Percentiles rank a stretch among this genome's conserved stretches.
Conservation (phyloP, 1,140 invertebrate genomes). For the Drosophila ercepeae region DNA sequence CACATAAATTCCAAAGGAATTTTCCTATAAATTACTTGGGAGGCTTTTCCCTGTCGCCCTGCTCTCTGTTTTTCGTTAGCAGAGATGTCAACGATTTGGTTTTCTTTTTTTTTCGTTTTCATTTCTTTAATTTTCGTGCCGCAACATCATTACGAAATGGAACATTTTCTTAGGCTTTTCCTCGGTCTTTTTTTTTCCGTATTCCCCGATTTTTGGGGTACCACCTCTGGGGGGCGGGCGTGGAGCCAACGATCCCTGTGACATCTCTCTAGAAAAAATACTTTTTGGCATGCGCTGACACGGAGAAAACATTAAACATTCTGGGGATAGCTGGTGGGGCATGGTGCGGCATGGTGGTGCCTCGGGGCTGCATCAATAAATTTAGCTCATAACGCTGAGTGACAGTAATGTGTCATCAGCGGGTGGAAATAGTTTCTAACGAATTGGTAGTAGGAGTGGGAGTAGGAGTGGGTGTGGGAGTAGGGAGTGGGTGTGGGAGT, state of each 20-base stretch:
- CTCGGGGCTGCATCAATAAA: conserved; percentile 66
- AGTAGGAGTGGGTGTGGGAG: not conserved
- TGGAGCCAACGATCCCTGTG: conserved; percentile 47
- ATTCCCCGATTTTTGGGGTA: conserved; percentile 3
- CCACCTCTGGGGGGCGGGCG: conserved; percentile 8
- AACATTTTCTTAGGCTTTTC: conserved; percentile 24
- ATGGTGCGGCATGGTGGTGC: too few relatives aligned
- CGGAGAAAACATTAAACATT: conserved; percentile 60
- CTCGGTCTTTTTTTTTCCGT: conserved; percentile 30
- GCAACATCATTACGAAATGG: conserved; percentile 66
- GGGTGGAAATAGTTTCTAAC: conserved; percentile 70
- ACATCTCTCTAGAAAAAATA: conserved; percentile 58
- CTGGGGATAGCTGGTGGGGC: conserved; percentile 3
- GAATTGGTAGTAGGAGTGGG: conserved; percentile 37
- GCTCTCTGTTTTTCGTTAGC: conserved; percentile 42
- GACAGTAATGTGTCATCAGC: conserved; percentile 79
- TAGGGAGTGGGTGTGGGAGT: conserved; percentile 12
- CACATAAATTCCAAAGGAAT: conserved; percentile 73
- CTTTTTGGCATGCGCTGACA: conserved; percentile 71
- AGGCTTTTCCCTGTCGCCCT: conserved; percentile 54
- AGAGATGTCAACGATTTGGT: conserved; percentile 65
- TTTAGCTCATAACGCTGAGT: conserved; percentile 75
- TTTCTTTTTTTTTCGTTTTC: conserved; percentile 22
- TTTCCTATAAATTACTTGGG: conserved; percentile 72
- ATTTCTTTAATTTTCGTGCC: conserved; percentile 24